Percentiles rank a stretch among this genome's conserved stretches.
Conservation (phyloP, 2,888 invertebrate species). For the Metopia argyrocephala region DNA sequence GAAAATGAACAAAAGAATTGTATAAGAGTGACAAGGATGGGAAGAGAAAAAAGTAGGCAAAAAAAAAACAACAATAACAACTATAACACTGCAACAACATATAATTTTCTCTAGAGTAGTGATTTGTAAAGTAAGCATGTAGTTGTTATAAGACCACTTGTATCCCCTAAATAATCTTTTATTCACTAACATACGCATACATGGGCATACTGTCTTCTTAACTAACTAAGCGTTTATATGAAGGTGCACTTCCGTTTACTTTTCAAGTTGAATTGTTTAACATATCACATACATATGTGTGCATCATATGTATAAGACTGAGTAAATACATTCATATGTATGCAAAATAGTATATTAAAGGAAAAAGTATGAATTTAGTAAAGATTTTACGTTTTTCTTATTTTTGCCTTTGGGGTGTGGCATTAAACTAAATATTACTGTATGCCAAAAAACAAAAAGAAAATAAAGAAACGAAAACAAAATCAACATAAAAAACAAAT, state of each 20-base stretch:
- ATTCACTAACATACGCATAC: neutral
- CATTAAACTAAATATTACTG: conserved; percentile 42
- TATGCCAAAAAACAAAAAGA: conserved; percentile 17
- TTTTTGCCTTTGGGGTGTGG: conserved; percentile 50
- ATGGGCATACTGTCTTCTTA: neutral
- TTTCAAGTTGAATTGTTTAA: neutral
- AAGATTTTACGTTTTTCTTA: conserved; percentile 3
- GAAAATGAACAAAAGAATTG: conserved; percentile 13
- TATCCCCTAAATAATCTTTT: conserved; percentile 20
- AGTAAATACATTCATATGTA: neutral
- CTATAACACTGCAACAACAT: neutral
- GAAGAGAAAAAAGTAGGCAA: neutral
- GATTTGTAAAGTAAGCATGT: conserved; percentile 49
- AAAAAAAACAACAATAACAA: neutral
- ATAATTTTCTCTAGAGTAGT: conserved; percentile 55
- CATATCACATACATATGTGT: neutral
- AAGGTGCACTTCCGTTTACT: conserved; percentile 25
- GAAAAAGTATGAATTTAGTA: conserved; percentile 26
- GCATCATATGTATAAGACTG: neutral
- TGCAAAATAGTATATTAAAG: neutral
- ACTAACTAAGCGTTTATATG: neutral
- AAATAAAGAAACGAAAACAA: neutral
- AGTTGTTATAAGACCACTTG: conserved; percentile 41
- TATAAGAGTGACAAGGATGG: neutral
- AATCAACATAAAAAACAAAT: conserved; percentile 36